These are phyloP conservation scores for Cololabis saira DNA, from an alignment of 2,113 vertebrate species.

Conservation along the genomic window DNA sequence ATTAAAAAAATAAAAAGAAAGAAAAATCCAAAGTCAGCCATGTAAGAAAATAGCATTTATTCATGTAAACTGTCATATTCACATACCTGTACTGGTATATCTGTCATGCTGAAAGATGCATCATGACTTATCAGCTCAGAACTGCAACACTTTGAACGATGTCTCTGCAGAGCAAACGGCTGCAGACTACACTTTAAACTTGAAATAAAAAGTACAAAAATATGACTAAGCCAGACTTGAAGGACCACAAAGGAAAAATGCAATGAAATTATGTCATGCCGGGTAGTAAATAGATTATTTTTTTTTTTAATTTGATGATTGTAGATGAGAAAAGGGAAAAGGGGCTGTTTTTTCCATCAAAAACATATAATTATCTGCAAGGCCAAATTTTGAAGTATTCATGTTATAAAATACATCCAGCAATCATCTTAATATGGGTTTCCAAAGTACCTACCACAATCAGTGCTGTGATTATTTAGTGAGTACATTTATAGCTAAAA, in stretches of 20 bases:
- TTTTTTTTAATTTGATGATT: neutral
- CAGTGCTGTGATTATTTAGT: too few relatives aligned
- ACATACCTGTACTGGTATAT: neutral
- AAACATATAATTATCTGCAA: neutral
- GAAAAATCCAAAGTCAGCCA: neutral
- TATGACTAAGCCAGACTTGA: neutral
- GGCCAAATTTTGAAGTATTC: too few relatives aligned
- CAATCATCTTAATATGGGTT: too few relatives aligned
- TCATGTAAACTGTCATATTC: slow-evolving; percentile 42
- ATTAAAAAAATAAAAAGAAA: neutral
- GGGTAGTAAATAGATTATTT: slow-evolving; percentile 3
- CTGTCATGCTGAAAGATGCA: slow-evolving; percentile 29
- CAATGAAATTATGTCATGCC: neutral
- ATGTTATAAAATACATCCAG: too few relatives aligned
- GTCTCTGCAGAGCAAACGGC: neutral
- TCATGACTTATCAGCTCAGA: slow-evolving; percentile 18
- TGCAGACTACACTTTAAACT: neutral
- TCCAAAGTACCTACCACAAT: too few relatives aligned
- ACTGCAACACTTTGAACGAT: slow-evolving; percentile 16
- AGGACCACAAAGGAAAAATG: neutral
- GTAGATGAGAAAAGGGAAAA: slow-evolving; percentile 4
- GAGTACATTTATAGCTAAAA: neutral
- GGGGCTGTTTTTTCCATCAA: slow-evolving; percentile 5
- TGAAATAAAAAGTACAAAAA: slow-evolving; percentile 7
- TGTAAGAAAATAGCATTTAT: slow-evolving; percentile 74